phyloP scores from a whole-genome alignment of 2,113 vertebrate genomes.

The Arothron firmamentum region DNA sequence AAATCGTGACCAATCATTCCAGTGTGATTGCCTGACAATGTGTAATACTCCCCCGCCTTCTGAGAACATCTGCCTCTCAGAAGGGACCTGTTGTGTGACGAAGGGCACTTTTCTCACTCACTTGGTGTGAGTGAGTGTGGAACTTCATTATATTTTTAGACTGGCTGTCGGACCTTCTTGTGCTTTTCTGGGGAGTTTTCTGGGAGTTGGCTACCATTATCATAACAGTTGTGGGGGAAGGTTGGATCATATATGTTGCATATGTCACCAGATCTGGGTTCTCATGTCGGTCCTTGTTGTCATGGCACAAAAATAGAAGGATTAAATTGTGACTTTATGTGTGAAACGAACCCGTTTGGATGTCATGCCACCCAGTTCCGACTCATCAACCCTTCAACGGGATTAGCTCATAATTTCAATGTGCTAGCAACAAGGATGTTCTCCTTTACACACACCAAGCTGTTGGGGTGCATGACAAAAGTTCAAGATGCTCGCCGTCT shows the following conservation, averaged over 20 bases:
- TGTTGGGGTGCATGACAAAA: not conserved
- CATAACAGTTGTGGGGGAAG: too few species aligned
- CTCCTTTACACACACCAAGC: not conserved
- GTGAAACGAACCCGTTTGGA: conserved; percentile 5
- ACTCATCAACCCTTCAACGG: conserved; percentile 50
- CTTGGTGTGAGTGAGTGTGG: too few species aligned
- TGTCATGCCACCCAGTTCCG: conserved; percentile 14
- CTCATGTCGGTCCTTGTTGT: too few species aligned
- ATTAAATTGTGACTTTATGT: too few species aligned
- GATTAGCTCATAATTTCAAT: conserved; percentile 26
- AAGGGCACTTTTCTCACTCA: not conserved
- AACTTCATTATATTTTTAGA: not conserved
- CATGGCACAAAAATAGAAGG: too few species aligned
- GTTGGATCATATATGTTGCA: too few species aligned
- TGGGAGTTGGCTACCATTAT: too few species aligned
- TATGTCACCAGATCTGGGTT: too few species aligned
- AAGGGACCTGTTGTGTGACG: not conserved
- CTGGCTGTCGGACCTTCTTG: not conserved
- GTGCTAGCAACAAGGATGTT: conserved; percentile 15
- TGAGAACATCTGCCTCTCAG: not conserved
- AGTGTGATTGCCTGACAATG: too few species aligned
- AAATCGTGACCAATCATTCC: too few species aligned
- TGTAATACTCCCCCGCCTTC: not conserved
- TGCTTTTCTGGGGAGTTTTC: not conserved
- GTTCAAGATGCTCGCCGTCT: conserved; percentile 28